Evolutionary conservation across 2,113 vertebrate genomes (phyloP), one percentile per base, ranked within the genome.

Genomic region (Podarcis cretensis): DNA sequence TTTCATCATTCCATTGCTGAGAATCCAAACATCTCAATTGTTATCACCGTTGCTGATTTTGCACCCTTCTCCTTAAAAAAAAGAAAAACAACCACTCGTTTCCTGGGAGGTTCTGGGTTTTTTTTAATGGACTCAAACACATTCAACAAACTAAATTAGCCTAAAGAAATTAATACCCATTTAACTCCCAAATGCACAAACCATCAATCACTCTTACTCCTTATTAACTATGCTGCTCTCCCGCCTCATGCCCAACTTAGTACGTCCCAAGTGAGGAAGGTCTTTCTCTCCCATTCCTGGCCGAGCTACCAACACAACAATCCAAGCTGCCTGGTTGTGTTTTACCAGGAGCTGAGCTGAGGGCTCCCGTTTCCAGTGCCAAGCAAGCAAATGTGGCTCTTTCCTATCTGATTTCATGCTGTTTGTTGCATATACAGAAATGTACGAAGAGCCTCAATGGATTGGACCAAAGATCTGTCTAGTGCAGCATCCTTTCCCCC

Each of bases 121-220:
- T 85, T 68, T 86, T 54, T 79, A 54, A 92, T 93, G 93, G 92
- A 91, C 93, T 94, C 95, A 86, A 90, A 93, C 84, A 83, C 87
- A 89, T 78, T 87, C 83, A 90, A 90, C 93, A 87, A 85, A 91
- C 84, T 80, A 92, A 94, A 95, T 95, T 92, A 95, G 94, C 93
- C 93, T 91, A 88, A 93, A 93, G 93, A 97, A 96, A 97, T 97
- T 96, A 97, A 97, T 97, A 93, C 94, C 80, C 96, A 93, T 93
- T 94, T 95, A 95, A 94, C 92, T 80, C 97, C 95, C 95, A 10
- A 96, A 94, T 96, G 92, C 97, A 96, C 91, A 88, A 91, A 95
- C 95, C 96, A 96, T 97, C 95, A 94, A 97, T 98, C 96, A 97
- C 95, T 91, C 85, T 16, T 66, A 40, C 63, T 27, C 48, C 21